phyloP scores from a whole-genome alignment of 2,888 invertebrate species.

The Allygus modestus region DNA sequence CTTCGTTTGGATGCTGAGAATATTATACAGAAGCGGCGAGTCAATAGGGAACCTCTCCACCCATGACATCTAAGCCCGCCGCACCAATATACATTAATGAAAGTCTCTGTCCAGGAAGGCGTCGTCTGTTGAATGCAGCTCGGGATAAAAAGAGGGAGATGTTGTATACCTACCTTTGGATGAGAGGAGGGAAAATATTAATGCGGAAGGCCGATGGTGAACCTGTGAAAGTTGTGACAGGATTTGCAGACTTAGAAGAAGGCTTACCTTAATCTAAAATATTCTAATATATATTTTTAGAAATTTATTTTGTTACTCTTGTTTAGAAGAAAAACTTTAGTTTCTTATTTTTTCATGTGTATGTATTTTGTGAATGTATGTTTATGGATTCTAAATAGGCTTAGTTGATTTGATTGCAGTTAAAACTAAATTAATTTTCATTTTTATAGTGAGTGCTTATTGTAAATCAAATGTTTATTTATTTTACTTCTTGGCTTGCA shows the following conservation, averaged over 20 bases:
- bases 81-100: constrained; percentile 50
- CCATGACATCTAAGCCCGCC: neutral
- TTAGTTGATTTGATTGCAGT: too few species aligned
- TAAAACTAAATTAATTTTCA: too few species aligned
- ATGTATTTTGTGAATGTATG: too few species aligned
- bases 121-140: constrained; percentile 34
- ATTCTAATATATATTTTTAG: neutral
- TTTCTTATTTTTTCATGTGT: neutral
- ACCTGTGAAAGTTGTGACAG: constrained; percentile 1
- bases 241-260: constrained; percentile 21
- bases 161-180: constrained; percentile 50
- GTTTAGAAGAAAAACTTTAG: too few species aligned
- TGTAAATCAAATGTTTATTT: too few species aligned
- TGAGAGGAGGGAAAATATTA: constrained; percentile 54
- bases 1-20: constrained; percentile 2
- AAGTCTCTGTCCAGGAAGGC: constrained; percentile 6
- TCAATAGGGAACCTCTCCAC: neutral
- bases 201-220: constrained; percentile 52
- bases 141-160: constrained; percentile 14
- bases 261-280: neutral
- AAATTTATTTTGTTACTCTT: too few species aligned
- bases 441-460: too few species aligned
- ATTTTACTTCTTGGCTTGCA: too few species aligned
- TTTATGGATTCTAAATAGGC: too few species aligned
- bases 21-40: neutral